Evolutionary conservation across 1,140 invertebrate genomes (phyloP), one percentile per base, ranked within the genome.

Genomic region (Panonychus citri): DNA sequence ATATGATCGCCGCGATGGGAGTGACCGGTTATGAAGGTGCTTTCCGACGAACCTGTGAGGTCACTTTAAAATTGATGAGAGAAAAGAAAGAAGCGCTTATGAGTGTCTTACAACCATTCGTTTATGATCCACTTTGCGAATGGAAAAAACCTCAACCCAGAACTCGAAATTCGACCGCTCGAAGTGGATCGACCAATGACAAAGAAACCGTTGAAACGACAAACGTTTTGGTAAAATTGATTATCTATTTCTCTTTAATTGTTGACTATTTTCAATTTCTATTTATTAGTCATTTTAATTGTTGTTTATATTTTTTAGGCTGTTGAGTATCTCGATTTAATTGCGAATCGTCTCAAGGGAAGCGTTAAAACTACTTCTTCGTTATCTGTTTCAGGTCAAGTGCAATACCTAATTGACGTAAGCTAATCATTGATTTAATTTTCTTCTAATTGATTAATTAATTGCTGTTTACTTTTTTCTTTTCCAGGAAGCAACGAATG

Each of bases 1-100:
- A 98, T 67, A 93, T 98, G 86, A 77, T 89, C 19, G 76, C 83
- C 28, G 91, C 87, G 12, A 90, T 98, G 86, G 72, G 63, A 43
- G 42, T 60, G 7, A 71, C 88, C 30, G 83, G 83, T 37, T 78
- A 84, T 58, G 89, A 97, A 72, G 94, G 94, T 40, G 78, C 82
- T 59, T 98, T 83, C 64, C 75, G 88, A 56, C 81, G 80, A 65
- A 80, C 86, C 24, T 95, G 88, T 68, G 88, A 95, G 72, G 82
- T 83, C 4, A 90, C 88, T 10, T 74, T 93, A 70, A 71, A 78
- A 21, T 79, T 91, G 3, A 76, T 96, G 60, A 76, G 85, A 59
- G 75, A 80, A 52, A 80, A 93, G 66, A 78, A 77, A 25, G 79
- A 83, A 60, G 83, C 85, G 0, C 74, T 96, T 3, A 81, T 93